phyloP scores from a whole-genome alignment of 2,113 vertebrate species.

The Arizona elegans region DNA sequence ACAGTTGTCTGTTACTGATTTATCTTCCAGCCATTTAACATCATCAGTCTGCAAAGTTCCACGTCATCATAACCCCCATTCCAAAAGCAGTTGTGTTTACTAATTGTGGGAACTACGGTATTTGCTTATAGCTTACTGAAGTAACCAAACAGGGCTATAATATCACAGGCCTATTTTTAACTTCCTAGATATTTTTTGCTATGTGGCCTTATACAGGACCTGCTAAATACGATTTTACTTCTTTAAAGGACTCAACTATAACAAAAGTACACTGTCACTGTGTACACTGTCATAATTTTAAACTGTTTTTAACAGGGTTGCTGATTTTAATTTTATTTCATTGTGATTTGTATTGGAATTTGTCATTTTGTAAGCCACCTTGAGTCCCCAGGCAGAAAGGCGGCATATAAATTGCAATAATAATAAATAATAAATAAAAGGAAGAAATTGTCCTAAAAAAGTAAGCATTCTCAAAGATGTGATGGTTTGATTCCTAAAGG shows the following conservation, averaged over 20 bases:
- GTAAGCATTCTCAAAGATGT: constrained; percentile 1
- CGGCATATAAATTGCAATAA: too few relatives aligned
- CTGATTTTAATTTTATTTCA: too few relatives aligned
- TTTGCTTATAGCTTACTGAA: not conserved
- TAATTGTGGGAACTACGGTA: not conserved
- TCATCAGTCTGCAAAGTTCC: not conserved
- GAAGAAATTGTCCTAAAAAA: constrained; percentile 24
- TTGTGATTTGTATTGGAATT: too few relatives aligned
- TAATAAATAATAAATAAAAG: not conserved
- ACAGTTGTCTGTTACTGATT: not conserved
- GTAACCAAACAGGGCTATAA: not conserved
- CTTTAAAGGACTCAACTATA: constrained; percentile 7
- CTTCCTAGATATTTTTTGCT: not conserved
- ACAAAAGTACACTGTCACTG: not conserved
- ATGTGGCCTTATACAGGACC: not conserved
- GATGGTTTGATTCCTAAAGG: not conserved
- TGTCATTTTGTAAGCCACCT: too few relatives aligned
- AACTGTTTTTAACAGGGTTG: too few relatives aligned
- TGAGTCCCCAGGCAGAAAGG: too few relatives aligned
- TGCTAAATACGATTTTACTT: not conserved
- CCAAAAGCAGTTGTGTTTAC: not conserved
- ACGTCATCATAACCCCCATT: not conserved
- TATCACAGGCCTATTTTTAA: not conserved
- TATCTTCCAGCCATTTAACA: not conserved
- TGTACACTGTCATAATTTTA: too few relatives aligned